Evolutionary conservation across 1,140 invertebrate genomes (phyloP), one percentile per base, ranked within the genome.

Genomic region (Daktulosphaira vitifoliae): DNA sequence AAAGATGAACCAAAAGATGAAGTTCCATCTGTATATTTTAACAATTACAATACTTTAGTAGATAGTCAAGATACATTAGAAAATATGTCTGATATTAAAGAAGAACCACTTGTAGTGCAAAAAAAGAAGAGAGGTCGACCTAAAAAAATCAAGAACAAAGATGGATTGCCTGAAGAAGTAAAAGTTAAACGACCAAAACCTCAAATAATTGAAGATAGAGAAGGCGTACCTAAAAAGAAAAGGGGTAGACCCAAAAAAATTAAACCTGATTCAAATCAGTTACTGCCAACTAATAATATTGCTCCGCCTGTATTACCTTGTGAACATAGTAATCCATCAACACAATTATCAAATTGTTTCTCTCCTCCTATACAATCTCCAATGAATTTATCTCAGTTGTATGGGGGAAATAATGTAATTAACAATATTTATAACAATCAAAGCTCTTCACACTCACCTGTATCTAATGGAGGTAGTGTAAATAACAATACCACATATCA

Each of bases 41-140:
- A 62, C 6, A 62, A 33, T 20, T 62, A 62, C 5, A 75, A 25
- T 16, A 73, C 38, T 42, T 68, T 25, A 49, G 72, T 6, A 74
- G 78, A 38, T 71, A 69, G 48, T 68, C 73, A 68, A 71, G 74
- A 78, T 74, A 22, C 56, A 15, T 3, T 62, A 29, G 56, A 62
- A 44, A 62, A 48, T 29, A 62, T 48, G 26, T 22, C 25, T 5
- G 56, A 62, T 29, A 16, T 62, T 15, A 71, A 81, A 76, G 72
- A 75, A 71, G 46, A 72, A 67, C 70, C 75, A 42, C 73, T 74
- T 38, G 72, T 78, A 73, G 80, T 85, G 26, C 82, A 85, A n/a
- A 90, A 90, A 76, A 92, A 92, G 77, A 90, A 92, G 73, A 78
- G 90, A 16, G 90, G 89, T 1, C 78, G 90, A 22, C 90, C 90